Evolutionary conservation across 2,888 invertebrate species (phyloP).

Genomic region (Invenusta paracnida): DNA sequence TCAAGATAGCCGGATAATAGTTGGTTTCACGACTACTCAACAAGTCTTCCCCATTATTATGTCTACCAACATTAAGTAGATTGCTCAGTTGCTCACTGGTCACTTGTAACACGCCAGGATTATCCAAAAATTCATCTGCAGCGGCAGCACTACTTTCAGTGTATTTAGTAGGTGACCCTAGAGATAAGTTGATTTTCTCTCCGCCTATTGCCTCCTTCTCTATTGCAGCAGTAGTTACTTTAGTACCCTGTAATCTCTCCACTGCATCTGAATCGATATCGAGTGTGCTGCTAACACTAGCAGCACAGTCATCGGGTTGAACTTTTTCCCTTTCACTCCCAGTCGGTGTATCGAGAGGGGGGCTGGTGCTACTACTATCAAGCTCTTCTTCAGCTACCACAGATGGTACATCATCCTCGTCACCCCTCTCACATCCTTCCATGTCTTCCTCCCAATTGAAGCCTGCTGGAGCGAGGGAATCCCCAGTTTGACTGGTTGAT

Average conservation of each 20-base stretch:
- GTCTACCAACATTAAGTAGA: neutral
- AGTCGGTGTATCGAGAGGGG: neutral
- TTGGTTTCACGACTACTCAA: too few species aligned
- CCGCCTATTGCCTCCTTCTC: too few species aligned
- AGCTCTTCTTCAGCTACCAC: too few species aligned
- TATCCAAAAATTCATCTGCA: too few species aligned
- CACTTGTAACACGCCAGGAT: neutral
- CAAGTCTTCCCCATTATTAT: neutral
- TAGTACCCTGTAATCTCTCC: neutral
- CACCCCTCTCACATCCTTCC: too few species aligned
- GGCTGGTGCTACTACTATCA: neutral
- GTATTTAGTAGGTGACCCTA: neutral
- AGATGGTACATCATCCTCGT: too few species aligned
- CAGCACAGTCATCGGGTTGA: too few species aligned
- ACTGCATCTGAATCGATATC: neutral
- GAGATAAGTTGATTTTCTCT: neutral
- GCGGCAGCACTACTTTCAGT: neutral
- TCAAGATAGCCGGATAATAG: too few species aligned
- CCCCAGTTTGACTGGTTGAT: conserved; percentile 30
- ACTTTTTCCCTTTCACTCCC: too few species aligned
- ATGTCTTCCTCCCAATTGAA: neutral
- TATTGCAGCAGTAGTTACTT: too few species aligned
- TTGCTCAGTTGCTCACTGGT: neutral
- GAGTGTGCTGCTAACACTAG: neutral
- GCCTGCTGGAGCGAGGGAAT: conserved; percentile 3